Conservation (phyloP, 2,113 vertebrate genomes). For the Calidris pugnax region DNA sequence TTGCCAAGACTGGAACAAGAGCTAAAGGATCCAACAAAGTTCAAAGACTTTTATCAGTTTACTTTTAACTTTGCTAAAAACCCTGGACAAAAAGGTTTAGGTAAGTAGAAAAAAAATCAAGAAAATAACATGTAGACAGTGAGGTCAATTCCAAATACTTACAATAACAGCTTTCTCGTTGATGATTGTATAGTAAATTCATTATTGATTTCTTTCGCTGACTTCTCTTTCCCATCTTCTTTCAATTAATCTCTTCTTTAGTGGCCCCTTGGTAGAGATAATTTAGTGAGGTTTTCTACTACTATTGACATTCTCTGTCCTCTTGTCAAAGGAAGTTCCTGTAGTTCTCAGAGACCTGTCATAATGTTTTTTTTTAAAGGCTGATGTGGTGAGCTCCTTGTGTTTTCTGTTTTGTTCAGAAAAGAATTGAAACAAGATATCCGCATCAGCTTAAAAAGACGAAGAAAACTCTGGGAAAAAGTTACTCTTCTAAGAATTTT, state of each 20-base stretch:
- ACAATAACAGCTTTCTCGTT: background rate
- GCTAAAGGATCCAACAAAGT: constrained; percentile 89
- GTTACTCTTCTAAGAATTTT: background rate
- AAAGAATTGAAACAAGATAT: background rate
- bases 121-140: background rate
- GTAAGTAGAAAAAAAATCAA: constrained; percentile 71
- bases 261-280: background rate
- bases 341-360: background rate
- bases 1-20: constrained; percentile 93
- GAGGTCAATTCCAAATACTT: background rate
- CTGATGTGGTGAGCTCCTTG: background rate
- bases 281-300: background rate
- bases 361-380: background rate
- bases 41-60: constrained; percentile 97
- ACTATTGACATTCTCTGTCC: background rate
- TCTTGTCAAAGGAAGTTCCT: background rate
- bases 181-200: background rate
- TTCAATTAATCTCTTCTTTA: background rate
- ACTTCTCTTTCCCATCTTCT: background rate
- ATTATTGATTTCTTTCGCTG: background rate
- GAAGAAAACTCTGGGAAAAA: background rate
- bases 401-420: background rate
- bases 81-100: constrained; percentile 93
- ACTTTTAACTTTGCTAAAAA: constrained; percentile 97
- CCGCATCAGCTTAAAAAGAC: background rate